Base-by-base conservation (phyloP, 1,140 invertebrate species). In the Drosophila setifemur region DNA sequence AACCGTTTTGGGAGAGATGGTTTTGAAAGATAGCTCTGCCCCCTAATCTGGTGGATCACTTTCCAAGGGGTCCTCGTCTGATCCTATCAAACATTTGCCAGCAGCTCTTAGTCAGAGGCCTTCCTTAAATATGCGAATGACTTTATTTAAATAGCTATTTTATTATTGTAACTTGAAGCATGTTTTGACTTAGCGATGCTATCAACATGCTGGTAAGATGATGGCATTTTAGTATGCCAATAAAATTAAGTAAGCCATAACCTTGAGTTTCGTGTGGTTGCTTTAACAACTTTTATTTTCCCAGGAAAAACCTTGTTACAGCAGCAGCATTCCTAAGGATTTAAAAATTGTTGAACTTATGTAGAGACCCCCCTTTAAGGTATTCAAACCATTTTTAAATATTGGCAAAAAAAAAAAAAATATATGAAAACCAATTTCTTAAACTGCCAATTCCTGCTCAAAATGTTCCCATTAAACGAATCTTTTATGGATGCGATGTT, bases 1-100 rank as follows among this genome's bases (percentile, higher is more conserved):
- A 83, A 83, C 68, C 45, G 48, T 45, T 70, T 29, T 14, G 18
- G 14, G 16, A 16, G 37, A 71, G 57, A 58, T 61, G 58, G 39
- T 49, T 71, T 50, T 44, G 31, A 33, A 14, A 42, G 67, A 71
- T 71, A 71, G 67, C 23, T 35, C 21, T 25, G 54, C 37, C 35
- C 53, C 45, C 53, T 44, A 44, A 63, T 63, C 49, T 25, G 35
- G n/a, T 14, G 14, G 21, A 71, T 71, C 67, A 31, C 19, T 49
- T 70, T 58, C 39, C 12, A 29, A 49, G 23, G 60, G 31, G 23
- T 42, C 44, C 29, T 44, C 53, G 28, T 31, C 9, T 28, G 37
- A 67, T 53, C 64, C 48, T 39, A 23, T 31, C 49, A 64, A 45
- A n/a, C 47, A 23, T 26, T 23, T 19, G 14, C 33, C 8, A 8